Base-by-base conservation (phyloP, 2,797 vertebrate species). In the Sphaeramia orbicularis region DNA sequence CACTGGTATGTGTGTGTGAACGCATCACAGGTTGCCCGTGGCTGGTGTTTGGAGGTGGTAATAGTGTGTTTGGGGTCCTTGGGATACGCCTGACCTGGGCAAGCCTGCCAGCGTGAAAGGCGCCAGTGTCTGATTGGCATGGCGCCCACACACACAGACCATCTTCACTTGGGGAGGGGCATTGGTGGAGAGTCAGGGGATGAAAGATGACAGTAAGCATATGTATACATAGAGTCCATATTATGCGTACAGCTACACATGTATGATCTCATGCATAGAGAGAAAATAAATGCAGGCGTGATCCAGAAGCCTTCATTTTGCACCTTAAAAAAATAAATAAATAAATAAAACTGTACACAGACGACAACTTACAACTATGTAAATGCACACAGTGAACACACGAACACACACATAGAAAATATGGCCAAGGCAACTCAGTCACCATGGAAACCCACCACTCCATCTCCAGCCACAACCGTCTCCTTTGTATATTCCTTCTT, bases 391-490 rank as follows among this genome's bases (percentile, higher is more conserved):
- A 8, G 19, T 44, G 32, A 57, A 59, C 35, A 49, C 43, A 47
- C 19, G 47, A 9, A 32, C 32, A 58, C 51, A 64, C 27, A 49
- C 30, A 58, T 49, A 66, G 6, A 57, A 73, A 65, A 48, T 60
- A 76, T 37, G 10, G 65, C 56, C 66, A 68, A 76, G 77, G 65
- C 62, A 78, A 87, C 55, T 75, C 68, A 24, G 90, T 91, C 75
- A 47, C 86, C 86, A 91, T 90, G 88, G 91, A 86, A 89, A 92
- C 90, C 64, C 45, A 58, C 71, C 70, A 58, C 82, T 80, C 75
- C 58, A 61, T 82, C 68, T 81, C 47, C 24, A 64, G 56, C 76
- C 74, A 44, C 48, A 45, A 73, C 65, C 74, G 12, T 72, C 77
- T 86, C 74, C 57, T 81, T 9, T 72, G 58, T 65, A 38, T 63